These are phyloP conservation scores for Pharmacophagus antenor DNA, from an alignment of 2,888 invertebrate species.

Conservation along the genomic window DNA sequence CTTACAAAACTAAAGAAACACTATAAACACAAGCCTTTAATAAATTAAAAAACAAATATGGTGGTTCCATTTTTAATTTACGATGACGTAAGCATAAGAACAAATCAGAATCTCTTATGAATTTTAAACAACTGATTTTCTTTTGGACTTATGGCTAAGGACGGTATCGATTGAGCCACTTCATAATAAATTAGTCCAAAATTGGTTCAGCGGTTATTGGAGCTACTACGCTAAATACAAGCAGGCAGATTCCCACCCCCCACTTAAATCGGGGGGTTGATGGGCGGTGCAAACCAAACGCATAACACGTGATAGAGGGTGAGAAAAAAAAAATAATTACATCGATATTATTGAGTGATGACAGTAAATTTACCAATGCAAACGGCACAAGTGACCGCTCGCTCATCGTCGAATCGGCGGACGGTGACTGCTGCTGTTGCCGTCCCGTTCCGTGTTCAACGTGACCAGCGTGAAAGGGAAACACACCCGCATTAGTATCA, in stretches of 20 bases:
- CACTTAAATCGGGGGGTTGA: background rate
- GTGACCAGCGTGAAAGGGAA: constrained; percentile 59
- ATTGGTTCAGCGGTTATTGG: background rate
- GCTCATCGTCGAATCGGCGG: constrained; percentile 79
- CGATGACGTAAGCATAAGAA: constrained; percentile 15
- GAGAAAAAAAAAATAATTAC: constrained; percentile 56
- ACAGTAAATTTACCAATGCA: constrained; percentile 78
- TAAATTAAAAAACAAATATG: background rate
- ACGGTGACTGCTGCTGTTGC: constrained; percentile 77
- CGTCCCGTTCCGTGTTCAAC: constrained; percentile 51
- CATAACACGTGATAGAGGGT: constrained; percentile 32
- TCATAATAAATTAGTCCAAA: background rate
- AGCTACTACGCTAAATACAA: background rate
- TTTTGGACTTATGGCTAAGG: background rate
- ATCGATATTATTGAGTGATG: constrained; percentile 69
- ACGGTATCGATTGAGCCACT: background rate
- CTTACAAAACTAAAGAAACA: background rate
- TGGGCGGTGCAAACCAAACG: constrained; percentile 27
- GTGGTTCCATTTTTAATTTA: too few species aligned
- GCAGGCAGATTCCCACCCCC: background rate
- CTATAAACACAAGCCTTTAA: background rate
- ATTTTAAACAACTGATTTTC: background rate
- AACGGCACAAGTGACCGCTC: constrained; percentile 76
- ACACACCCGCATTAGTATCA: constrained; percentile 39
- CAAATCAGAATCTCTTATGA: constrained; percentile 3